A percentile compares a stretch with the other conserved stretches of the same genome.
Evolutionary conservation across 2,888 invertebrate genomes (phyloP).

Genomic region (Cistogaster globosa): DNA sequence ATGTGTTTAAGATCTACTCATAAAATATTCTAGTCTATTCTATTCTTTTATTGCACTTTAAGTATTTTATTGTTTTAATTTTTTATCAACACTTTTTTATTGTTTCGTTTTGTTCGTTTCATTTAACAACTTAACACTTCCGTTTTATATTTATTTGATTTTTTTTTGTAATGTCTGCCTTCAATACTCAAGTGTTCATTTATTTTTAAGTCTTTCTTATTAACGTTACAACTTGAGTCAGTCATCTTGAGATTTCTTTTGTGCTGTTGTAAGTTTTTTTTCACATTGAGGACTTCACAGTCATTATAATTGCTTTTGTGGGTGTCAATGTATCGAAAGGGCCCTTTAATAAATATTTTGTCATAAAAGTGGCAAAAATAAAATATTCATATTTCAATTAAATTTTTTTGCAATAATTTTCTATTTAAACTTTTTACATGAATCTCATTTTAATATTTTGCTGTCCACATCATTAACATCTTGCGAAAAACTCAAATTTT

Average conservation of each 20-base stretch:
- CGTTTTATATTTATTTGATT: constrained; percentile 49
- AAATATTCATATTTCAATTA: neutral
- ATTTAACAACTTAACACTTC: constrained; percentile 66
- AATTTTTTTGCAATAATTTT: too few species aligned
- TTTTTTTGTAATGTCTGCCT: constrained; percentile 33
- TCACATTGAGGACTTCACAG: constrained; percentile 9
- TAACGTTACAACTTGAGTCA: constrained; percentile 44
- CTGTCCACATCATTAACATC: too few species aligned
- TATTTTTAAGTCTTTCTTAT: constrained; percentile 58
- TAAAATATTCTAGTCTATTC: constrained; percentile 32
- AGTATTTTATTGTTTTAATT: constrained; percentile 43
- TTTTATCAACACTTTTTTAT: constrained; percentile 31
- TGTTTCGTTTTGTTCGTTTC: constrained; percentile 25
- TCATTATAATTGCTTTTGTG: constrained; percentile 19
- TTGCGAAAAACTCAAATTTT: neutral
- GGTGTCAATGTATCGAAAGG: constrained; percentile 23
- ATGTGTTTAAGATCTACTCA: neutral
- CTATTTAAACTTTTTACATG: too few species aligned
- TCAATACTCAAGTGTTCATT: constrained; percentile 66
- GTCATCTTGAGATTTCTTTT: constrained; percentile 44
- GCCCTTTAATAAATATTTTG: neutral
- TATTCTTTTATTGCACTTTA: constrained; percentile 20
- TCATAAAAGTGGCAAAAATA: neutral
- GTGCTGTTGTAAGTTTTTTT: constrained; percentile 6
- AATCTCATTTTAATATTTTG: neutral